A percentile compares a stretch with the other conserved stretches of the same genome.
Conservation (phyloP, 2,113 vertebrate genomes). For the Ifrita kowaldi region DNA sequence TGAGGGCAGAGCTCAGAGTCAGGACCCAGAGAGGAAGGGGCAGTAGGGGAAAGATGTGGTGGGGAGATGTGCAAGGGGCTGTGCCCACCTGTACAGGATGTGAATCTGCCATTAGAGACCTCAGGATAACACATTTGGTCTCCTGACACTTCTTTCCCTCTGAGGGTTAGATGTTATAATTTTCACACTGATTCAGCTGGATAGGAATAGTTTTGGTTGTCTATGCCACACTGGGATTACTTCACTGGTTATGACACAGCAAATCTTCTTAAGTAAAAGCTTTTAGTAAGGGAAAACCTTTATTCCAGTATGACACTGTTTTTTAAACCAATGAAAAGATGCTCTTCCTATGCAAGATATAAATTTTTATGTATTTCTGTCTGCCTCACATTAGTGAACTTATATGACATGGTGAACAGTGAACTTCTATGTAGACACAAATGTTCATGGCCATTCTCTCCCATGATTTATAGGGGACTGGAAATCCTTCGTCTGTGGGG, state of each 20-base stretch:
- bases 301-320: not conserved
- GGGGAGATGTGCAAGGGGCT: not conserved
- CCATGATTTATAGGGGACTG: not conserved
- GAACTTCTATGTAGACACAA: not conserved
- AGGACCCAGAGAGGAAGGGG: not conserved
- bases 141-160: not conserved
- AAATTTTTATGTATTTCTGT: not conserved
- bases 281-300: not conserved
- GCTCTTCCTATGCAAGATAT: not conserved
- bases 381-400: not conserved
- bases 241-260: not conserved
- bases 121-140: not conserved
- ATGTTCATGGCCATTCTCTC: not conserved
- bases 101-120: not conserved
- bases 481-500: not conserved
- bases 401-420: not conserved
- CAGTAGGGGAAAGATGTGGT: fast-evolving
- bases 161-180: not conserved
- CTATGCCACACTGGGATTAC: not conserved
- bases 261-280: not conserved
- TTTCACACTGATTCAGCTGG: not conserved
- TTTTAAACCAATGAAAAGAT: not conserved
- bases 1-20: not conserved
- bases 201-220: not conserved
- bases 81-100: not conserved